Base-by-base conservation (phyloP, 2,888 invertebrate species). In the Andrena minutula region DNA sequence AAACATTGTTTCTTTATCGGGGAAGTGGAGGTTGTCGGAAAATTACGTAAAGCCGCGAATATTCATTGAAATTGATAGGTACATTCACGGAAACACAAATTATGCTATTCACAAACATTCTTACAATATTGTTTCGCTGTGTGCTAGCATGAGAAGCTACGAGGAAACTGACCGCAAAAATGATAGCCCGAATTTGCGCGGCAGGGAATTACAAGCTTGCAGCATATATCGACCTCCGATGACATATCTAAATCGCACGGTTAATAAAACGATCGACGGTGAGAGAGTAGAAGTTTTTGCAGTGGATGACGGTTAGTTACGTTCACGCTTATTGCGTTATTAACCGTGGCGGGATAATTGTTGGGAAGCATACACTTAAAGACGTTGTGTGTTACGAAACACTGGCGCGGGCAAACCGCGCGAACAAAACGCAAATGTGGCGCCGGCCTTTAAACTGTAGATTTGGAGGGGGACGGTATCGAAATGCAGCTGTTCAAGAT, bases 391-490 rank as follows among this genome's bases (percentile, higher is more conserved):
- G 41, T 41, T 41, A 41, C 41, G 41, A n/a, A n/a, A n/a, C n/a
- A n/a, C 41, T 41, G 12, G 41, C 41, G 41, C 12, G 41, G 41
- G 10, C 41, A 12, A 12, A 41, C 41, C 12, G 41, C 41, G 4
- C 41, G 41, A 16, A 41, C 16, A 16, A 41, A 16, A 1, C 16
- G 41, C 41, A 41, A 41, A 41, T 16, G 41, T 0, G 12, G 0
- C 16, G 12, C 4, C 12, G 56, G 10, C 51, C n/a, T 0, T 0
- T 0, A 16, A 12, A 75, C 16, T 74, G 5, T 66, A 91, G 92
- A 89, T 35, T 6, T n/a, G 0, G 92, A 92, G 76, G 79, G 84
- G 30, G 92, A 93, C 41, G 93, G 93, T n/a, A 83, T 92, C 51
- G 93, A 93, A 61, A 26, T 90, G 32, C 81, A 88, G 51, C 63